Evolutionary conservation across 2,797 vertebrate genomes (phyloP).

Genomic region (Gadopsis marmoratus): DNA sequence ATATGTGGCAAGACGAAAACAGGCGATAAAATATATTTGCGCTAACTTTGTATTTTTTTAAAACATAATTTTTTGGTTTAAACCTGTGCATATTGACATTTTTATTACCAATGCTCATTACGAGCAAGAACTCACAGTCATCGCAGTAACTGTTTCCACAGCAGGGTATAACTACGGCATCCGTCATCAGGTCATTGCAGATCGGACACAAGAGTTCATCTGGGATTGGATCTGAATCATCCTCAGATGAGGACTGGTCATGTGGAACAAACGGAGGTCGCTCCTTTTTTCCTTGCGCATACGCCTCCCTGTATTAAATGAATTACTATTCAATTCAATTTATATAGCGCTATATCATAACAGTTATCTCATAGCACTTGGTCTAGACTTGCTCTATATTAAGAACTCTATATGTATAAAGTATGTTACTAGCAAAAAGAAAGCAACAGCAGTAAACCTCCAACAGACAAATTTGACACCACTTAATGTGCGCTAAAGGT

Average conservation of each 20-base stretch:
- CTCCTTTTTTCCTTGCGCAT: conserved; percentile 98
- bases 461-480: not conserved
- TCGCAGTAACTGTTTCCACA: conserved; percentile 99
- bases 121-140: conserved; percentile 87
- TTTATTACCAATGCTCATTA: not conserved
- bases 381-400: too few relatives aligned
- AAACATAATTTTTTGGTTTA: not conserved
- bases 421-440: not conserved
- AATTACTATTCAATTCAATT: not conserved
- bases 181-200: conserved; percentile 98
- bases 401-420: too few relatives aligned
- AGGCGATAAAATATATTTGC: not conserved
- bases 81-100: too few relatives aligned
- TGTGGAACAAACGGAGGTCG: conserved; percentile 97
- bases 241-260: conserved; percentile 94
- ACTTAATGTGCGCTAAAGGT: not conserved
- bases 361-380: too few relatives aligned
- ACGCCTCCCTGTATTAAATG: conserved; percentile 89
- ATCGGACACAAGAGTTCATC: conserved; percentile 97
- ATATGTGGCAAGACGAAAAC: not conserved
- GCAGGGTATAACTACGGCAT: conserved; percentile 98
- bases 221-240: conserved; percentile 94
- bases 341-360: too few relatives aligned
- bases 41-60: not conserved
- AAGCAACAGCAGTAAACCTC: not conserved